Evolutionary conservation across 1,140 invertebrate species (phyloP).

Genomic region (Vanessa atalanta): DNA sequence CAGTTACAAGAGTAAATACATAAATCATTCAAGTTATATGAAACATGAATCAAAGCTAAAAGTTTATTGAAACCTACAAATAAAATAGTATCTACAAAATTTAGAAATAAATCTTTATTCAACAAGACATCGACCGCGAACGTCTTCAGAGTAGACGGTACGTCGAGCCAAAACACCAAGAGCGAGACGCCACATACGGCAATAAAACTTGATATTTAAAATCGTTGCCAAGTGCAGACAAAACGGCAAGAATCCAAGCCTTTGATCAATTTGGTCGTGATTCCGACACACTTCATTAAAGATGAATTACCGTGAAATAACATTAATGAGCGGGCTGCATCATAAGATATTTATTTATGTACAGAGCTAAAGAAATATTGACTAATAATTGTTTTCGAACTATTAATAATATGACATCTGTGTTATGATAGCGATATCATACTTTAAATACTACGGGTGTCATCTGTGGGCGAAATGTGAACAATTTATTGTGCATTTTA

Average conservation of each 20-base stretch:
- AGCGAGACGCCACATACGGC: constrained; percentile 8
- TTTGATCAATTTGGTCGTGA: constrained; percentile 10
- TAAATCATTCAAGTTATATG: not conserved
- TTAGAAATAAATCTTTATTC: constrained; percentile 14
- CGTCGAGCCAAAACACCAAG: constrained; percentile 12
- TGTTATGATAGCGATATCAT: too few relatives aligned
- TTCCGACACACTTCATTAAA: constrained; percentile 1
- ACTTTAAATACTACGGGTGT: too few relatives aligned
- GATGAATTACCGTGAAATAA: not conserved
- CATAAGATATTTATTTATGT: too few relatives aligned
- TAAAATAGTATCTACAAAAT: not conserved
- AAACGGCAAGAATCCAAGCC: constrained; percentile 12
- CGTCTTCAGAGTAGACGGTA: constrained; percentile 3
- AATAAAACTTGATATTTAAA: constrained; percentile 10
- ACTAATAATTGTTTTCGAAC: too few relatives aligned
- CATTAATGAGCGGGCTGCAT: not conserved
- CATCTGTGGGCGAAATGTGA: too few relatives aligned
- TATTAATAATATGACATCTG: too few relatives aligned
- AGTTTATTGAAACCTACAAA: constrained; percentile 1
- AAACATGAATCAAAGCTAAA: not conserved
- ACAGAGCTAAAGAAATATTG: too few relatives aligned
- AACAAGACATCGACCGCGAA: constrained; percentile 10
- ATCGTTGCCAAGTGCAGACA: constrained; percentile 6
- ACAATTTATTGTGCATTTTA: too few relatives aligned
- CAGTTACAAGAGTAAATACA: not conserved